These are phyloP conservation scores for Conus betulinus DNA, from an alignment of 1,140 invertebrate species.

Conservation along the genomic window DNA sequence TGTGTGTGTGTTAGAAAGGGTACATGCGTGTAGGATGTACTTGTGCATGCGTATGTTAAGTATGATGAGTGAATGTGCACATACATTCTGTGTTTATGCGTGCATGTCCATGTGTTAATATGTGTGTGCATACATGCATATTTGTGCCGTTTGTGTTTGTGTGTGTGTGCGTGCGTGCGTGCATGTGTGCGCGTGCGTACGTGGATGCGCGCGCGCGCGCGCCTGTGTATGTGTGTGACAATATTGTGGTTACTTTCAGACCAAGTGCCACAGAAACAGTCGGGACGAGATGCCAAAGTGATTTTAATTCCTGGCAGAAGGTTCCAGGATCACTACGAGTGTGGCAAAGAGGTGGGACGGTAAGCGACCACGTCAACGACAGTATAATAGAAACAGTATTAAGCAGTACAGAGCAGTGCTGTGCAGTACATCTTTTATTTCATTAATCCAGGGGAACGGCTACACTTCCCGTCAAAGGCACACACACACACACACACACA, in stretches of 20 bases:
- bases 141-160: not conserved
- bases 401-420: too few species aligned
- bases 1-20: not conserved
- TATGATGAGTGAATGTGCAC: not conserved
- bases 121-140: too few species aligned
- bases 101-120: not conserved
- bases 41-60: not conserved
- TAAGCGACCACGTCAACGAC: conserved; percentile 53
- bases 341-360: conserved; percentile 74
- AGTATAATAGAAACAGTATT: too few species aligned
- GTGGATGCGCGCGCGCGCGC: not conserved
- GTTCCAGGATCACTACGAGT: conserved; percentile 71
- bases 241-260: not conserved
- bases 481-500: too few species aligned
- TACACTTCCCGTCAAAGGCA: too few species aligned
- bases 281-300: not conserved
- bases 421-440: too few species aligned
- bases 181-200: not conserved
- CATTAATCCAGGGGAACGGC: too few species aligned
- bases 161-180: not conserved
- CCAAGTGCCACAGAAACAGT: not conserved
- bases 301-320: conserved; percentile 48
- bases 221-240: not conserved
- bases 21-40: not conserved
- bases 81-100: not conserved